Conservation (phyloP, 1,140 invertebrate genomes). For the Tetraneura akinire region DNA sequence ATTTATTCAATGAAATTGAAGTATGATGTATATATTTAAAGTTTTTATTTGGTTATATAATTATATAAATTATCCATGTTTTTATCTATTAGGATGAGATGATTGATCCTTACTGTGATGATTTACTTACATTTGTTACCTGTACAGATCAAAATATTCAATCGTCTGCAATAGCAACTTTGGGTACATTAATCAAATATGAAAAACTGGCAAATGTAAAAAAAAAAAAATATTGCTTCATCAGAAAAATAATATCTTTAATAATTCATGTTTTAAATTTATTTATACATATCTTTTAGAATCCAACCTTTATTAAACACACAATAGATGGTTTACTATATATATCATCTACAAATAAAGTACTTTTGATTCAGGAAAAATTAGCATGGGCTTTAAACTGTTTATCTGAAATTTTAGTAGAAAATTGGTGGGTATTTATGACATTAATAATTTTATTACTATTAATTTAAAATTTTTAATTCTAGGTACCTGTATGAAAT, state of each 20-base stretch:
- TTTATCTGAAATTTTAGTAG: slow-evolving; percentile 37
- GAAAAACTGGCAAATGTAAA: slow-evolving; percentile 42
- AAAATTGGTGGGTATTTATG: slow-evolving; percentile 24
- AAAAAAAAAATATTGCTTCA: no score
- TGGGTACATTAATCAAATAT: slow-evolving; percentile 27
- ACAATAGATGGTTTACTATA: slow-evolving; percentile 38
- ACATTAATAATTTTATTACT: neutral
- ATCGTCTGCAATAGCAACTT: slow-evolving; percentile 33
- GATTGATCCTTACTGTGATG: slow-evolving; percentile 11
- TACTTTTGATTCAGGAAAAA: slow-evolving; percentile 40
- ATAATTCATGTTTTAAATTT: neutral
- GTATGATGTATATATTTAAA: slow-evolving; percentile 9
- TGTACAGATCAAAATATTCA: slow-evolving; percentile 25
- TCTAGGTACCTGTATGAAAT: slow-evolving; percentile 40
- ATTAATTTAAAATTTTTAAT: neutral
- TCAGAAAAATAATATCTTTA: neutral
- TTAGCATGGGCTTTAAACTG: slow-evolving; percentile 32
- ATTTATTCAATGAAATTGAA: slow-evolving; percentile 21
- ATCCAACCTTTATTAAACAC: neutral
- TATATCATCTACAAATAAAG: slow-evolving; percentile 22
- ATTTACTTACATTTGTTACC: slow-evolving; percentile 1
- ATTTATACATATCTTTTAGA: slow-evolving; percentile 10
- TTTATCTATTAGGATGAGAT: neutral
- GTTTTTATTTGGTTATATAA: neutral
- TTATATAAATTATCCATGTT: neutral